These are phyloP conservation scores for Orthosia gracilis DNA, from an alignment of 2,888 invertebrate species.

Conservation along the genomic window DNA sequence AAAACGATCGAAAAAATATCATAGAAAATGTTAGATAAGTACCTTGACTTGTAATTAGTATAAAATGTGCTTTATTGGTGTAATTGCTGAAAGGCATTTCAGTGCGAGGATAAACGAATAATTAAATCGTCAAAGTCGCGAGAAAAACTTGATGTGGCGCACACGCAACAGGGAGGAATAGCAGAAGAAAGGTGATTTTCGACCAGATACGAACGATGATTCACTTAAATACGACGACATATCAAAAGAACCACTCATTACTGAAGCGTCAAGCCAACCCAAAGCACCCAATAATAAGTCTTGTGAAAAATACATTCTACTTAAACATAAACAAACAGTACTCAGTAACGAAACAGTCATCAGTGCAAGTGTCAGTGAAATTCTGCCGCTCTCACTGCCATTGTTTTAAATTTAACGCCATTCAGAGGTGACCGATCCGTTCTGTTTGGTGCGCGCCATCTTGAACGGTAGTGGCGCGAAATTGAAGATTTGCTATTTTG, in stretches of 20 bases:
- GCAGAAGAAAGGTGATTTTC: too few relatives aligned
- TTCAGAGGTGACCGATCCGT: constrained; percentile 69
- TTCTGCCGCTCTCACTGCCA: constrained; percentile 65
- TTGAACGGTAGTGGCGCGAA: constrained; percentile 50
- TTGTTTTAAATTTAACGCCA: constrained; percentile 68
- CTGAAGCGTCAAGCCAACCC: not conserved
- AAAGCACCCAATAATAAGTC: not conserved
- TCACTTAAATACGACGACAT: not conserved
- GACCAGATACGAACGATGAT: too few relatives aligned
- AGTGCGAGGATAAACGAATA: too few relatives aligned
- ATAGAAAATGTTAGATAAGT: too few relatives aligned
- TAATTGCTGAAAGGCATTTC: too few relatives aligned
- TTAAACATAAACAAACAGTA: constrained; percentile 30
- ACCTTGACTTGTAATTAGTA: too few relatives aligned
- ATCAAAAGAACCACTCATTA: too few relatives aligned
- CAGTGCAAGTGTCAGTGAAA: constrained; percentile 54
- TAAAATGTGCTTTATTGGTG: too few relatives aligned
- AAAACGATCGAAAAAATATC: too few relatives aligned
- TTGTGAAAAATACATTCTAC: not conserved
- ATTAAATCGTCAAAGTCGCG: too few relatives aligned
- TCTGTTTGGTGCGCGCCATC: constrained; percentile 67
- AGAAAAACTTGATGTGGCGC: too few relatives aligned
- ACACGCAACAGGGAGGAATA: too few relatives aligned
- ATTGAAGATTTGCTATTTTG: constrained; percentile 42
- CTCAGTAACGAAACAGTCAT: constrained; percentile 35